These are phyloP conservation scores for Ormyrus thymus DNA, from an alignment of 2,888 invertebrate species.

Conservation along the genomic window DNA sequence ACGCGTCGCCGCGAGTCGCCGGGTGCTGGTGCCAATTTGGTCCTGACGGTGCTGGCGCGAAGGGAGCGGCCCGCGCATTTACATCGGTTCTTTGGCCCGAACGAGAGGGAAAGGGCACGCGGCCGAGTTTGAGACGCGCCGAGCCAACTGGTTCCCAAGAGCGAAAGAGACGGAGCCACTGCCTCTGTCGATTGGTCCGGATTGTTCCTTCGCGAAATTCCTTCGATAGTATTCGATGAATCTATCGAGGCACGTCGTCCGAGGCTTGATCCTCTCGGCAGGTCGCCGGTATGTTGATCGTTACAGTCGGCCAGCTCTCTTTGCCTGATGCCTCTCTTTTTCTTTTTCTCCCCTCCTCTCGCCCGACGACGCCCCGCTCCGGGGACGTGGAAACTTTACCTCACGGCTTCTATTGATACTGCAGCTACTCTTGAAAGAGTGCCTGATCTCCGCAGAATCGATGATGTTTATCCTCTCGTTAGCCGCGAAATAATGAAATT, in stretches of 20 bases:
- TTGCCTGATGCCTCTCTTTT: constrained; percentile 24
- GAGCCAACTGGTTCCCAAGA: constrained; percentile 69
- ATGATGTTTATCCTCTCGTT: too few species aligned
- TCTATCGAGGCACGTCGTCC: constrained; percentile 74
- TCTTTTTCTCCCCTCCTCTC: neutral
- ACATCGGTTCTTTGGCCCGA: constrained; percentile 60
- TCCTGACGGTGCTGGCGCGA: constrained; percentile 22
- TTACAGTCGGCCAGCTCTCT: constrained; percentile 54
- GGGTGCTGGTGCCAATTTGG: constrained; percentile 61
- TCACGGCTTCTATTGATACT: neutral
- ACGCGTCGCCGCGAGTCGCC: constrained; percentile 56
- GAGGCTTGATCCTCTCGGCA: constrained; percentile 57
- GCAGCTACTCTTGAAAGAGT: too few species aligned
- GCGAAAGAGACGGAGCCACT: constrained; percentile 24
- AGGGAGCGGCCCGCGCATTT: constrained; percentile 53
- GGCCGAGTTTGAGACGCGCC: constrained; percentile 67
- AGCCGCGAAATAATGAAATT: too few species aligned
- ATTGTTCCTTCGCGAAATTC: constrained; percentile 72
- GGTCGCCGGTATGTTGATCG: constrained; percentile 68
- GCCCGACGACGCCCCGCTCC: neutral
- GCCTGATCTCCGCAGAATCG: too few species aligned
- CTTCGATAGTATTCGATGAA: constrained; percentile 75
- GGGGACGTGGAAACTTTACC: constrained; percentile 37
- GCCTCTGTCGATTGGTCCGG: constrained; percentile 72
- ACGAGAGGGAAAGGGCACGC: constrained; percentile 7